Evolutionary conservation across 2,888 invertebrate genomes (phyloP), one percentile per base, ranked within the genome.

Genomic region (Phortica magna): DNA sequence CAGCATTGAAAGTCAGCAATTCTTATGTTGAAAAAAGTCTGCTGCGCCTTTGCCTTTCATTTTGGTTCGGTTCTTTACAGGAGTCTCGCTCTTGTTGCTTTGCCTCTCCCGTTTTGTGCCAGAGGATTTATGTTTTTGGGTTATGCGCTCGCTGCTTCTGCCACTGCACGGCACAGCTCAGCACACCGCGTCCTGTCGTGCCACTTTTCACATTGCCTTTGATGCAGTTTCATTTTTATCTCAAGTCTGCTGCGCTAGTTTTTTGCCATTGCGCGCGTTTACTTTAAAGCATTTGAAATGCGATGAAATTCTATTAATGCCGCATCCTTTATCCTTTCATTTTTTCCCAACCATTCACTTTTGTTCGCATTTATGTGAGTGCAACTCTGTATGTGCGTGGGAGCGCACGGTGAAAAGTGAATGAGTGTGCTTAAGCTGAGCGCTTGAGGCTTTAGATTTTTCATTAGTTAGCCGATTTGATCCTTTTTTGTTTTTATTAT

Each of bases 111-210:
- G 87, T 84, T 80, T 81, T 83, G 64, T 64, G 71, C 76, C 81
- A 81, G 80, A 80, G 86, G 88, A 88, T 85, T 88, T 88, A 88
- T 85, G 87, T 85, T 85, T 88, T 88, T 84, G 84, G 85, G 82
- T 88, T 88, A 87, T 87, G 82, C 79, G 80, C 78, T 80, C 79
- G 79, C n/a, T 55, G 53, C 53, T 22, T 10, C 10, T 2, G 19
- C 61, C 61, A 61, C 10, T 5, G 17, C 61, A 48, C 61, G 7
- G 17, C 59, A 17, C 59, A 61, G 10, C 14, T 19, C 59, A 17
- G 55, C 55, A 55, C 17, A 31, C 55, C 5, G 14, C 55, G 17
- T 55, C n/a, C 55, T 17, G 14, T 17, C 17, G n/a, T n/a, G 14
- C 17, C 17, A 22, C 19, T 19, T 64, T 48, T 43, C 68, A 74